Percentiles rank a stretch among this genome's conserved stretches.
Conservation (phyloP, 2,888 invertebrate species). For the Bibio marci region DNA sequence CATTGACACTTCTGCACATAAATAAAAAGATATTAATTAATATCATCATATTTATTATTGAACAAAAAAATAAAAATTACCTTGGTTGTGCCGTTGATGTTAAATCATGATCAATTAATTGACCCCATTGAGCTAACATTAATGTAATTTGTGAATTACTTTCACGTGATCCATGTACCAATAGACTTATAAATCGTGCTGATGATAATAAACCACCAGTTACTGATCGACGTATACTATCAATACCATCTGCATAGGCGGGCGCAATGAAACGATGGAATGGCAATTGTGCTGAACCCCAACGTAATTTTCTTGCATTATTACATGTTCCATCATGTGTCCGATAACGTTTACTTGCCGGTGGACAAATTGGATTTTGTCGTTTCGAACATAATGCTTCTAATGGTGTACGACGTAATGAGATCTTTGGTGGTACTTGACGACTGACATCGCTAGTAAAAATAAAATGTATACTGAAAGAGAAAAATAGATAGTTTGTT, state of each 20-base stretch:
- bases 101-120: constrained; percentile 77
- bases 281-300: constrained; percentile 69
- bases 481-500: too few species aligned
- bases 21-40: background rate
- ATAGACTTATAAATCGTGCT: constrained; percentile 53
- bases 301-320: constrained; percentile 55
- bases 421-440: constrained; percentile 25
- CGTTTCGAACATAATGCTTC: constrained; percentile 43
- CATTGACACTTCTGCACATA: constrained; percentile 42
- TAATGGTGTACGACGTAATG: constrained; percentile 25
- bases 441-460: constrained; percentile 20
- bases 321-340: constrained; percentile 83
- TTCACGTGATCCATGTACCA: constrained; percentile 45
- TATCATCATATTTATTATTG: background rate
- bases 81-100: constrained; percentile 61
- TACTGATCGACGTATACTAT: constrained; percentile 32
- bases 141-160: constrained; percentile 52
- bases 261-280: constrained; percentile 68
- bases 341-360: constrained; percentile 55
- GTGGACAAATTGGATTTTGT: constrained; percentile 48
- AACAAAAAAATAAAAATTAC: constrained; percentile 11
- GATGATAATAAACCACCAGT: constrained; percentile 50
- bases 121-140: constrained; percentile 83
- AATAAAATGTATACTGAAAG: constrained; percentile 24
- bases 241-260: constrained; percentile 60